phyloP scores from a whole-genome alignment of 1,140 invertebrate species.

The Arion vulgaris region DNA sequence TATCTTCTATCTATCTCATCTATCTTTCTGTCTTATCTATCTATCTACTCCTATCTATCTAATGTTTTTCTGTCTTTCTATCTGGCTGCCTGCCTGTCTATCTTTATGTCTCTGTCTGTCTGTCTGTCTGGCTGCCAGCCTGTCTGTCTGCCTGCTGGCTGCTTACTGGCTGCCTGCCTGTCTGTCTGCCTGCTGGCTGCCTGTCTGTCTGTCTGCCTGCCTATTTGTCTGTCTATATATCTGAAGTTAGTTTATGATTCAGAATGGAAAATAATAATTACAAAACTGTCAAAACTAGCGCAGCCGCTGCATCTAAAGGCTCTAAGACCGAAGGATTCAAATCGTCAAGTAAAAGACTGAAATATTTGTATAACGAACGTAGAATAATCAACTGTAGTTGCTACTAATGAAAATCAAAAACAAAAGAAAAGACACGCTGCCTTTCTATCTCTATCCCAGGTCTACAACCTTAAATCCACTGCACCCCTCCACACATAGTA shows the following conservation, averaged over 20 bases:
- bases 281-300: no score
- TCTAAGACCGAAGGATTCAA: no score
- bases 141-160: background rate
- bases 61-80: background rate
- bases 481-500: background rate
- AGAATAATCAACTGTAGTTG: background rate
- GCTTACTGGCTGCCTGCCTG: background rate
- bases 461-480: background rate
- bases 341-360: no score
- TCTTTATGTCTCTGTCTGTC: background rate
- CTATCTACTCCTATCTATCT: background rate
- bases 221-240: background rate
- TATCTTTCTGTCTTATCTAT: conserved; percentile 1
- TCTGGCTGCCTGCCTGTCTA: background rate
- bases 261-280: no score
- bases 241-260: no score
- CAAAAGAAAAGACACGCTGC: background rate
- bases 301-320: no score
- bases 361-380: background rate
- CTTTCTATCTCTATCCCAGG: background rate
- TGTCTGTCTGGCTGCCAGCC: background rate
- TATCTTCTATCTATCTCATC: conserved; percentile 8
- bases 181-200: background rate
- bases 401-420: background rate
- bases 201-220: background rate